phyloP scores from a whole-genome alignment of 2,797 vertebrate genomes.

The Hozukius guyotensis region DNA sequence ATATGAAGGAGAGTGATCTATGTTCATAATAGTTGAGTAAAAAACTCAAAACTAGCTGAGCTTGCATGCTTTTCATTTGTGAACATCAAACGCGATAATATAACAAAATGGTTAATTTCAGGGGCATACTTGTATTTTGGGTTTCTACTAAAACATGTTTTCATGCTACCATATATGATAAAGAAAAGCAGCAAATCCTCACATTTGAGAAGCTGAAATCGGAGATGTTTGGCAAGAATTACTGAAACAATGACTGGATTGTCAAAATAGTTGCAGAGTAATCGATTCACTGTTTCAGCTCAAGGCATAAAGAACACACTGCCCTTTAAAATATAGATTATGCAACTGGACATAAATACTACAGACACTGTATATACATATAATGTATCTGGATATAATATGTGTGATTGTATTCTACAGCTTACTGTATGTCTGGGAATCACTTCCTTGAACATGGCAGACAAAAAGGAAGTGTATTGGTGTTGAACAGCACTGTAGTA shows the following conservation, averaged over 20 bases:
- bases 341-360: neutral
- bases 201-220: neutral
- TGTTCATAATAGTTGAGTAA: no score
- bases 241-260: neutral
- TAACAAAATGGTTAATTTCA: neutral
- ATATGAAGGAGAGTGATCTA: neutral
- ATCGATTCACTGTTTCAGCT: neutral
- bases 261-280: neutral
- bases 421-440: no score
- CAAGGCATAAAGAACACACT: neutral
- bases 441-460: no score
- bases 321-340: neutral
- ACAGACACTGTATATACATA: neutral
- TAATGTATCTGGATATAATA: neutral
- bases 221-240: neutral
- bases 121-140: no score
- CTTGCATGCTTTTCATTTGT: neutral
- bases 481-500: neutral
- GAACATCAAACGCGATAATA: neutral
- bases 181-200: neutral
- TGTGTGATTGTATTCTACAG: no score
- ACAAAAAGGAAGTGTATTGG: neutral
- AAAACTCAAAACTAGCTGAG: neutral
- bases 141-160: no score
- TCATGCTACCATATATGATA: neutral